Evolutionary conservation across 2,888 invertebrate species (phyloP).

Genomic region (Leptinotarsa tumamoca): DNA sequence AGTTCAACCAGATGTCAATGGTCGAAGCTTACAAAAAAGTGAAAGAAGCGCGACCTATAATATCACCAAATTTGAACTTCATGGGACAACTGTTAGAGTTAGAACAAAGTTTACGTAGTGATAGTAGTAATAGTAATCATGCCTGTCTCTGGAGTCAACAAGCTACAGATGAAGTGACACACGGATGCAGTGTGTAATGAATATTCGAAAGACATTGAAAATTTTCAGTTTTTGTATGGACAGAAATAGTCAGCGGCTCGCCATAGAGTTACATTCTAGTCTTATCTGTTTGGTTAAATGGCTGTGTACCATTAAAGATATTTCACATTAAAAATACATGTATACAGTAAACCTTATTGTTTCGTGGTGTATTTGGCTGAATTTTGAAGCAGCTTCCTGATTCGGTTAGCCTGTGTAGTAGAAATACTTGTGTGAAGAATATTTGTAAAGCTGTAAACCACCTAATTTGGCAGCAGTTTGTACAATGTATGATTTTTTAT

Average conservation of each 20-base stretch:
- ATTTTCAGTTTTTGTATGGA: constrained; percentile 34
- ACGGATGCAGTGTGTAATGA: constrained; percentile 70
- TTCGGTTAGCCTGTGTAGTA: constrained; percentile 32
- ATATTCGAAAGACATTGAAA: constrained; percentile 31
- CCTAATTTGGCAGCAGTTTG: constrained; percentile 43
- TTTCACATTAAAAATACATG: constrained; percentile 48
- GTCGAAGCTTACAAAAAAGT: constrained; percentile 91
- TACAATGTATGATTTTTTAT: constrained; percentile 45
- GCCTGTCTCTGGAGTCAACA: constrained; percentile 70
- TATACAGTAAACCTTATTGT: constrained; percentile 38
- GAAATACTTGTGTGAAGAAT: constrained; percentile 29
- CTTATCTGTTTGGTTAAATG: constrained; percentile 61
- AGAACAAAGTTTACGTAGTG: constrained; percentile 75
- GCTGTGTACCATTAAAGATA: constrained; percentile 65
- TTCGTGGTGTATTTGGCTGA: constrained; percentile 26
- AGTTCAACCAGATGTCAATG: constrained; percentile 84
- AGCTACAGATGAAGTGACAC: constrained; percentile 68
- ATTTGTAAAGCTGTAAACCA: constrained; percentile 32
- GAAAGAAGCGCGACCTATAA: constrained; percentile 86
- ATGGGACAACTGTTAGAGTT: constrained; percentile 90
- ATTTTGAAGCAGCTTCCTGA: constrained; percentile 37
- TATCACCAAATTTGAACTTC: constrained; percentile 95
- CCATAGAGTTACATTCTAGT: constrained; percentile 62
- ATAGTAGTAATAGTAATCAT: constrained; percentile 63
- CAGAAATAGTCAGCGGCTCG: constrained; percentile 54